Evolutionary conservation across 1,140 invertebrate species (phyloP), one percentile per base, ranked within the genome.

Genomic region (Venturia canescens): DNA sequence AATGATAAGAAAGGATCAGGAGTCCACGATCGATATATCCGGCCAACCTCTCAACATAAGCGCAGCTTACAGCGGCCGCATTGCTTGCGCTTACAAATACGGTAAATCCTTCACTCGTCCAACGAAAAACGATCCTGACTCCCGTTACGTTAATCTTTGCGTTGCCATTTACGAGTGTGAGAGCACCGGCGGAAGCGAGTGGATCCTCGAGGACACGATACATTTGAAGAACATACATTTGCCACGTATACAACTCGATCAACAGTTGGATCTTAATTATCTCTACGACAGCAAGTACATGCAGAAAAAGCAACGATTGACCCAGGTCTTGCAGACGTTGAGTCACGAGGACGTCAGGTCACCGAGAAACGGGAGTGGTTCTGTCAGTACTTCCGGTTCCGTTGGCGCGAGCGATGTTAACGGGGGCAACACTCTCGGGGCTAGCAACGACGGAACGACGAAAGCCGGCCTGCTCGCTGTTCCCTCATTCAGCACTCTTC

Each of bases 81-180:
- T 99, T 69, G 98, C 99, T 0, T 98, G 98, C 89, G 98, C 98
- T 0, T 99, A 99, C 89, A 98, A 98, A 88, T 96, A 96, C 86
- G 96, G 96, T 16, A 95, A 96, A 82, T 97, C 96, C 15, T 97
- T 97, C 87, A 97, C 96, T 0, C 92, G 96, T 1, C 96, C 96
- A 0, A 94, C 94, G 85, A 96, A 95, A 89, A 93, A 92, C 31
- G 95, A 97, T 88, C 95, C 95, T 0, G 96, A 97, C 85, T 96
- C 96, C 0, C 94, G 97, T 60, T 98, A 97, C 90, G 96, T 98
- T 53, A 99, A 98, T 90, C 93, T 99, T 0, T 97, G 96, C 88
- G 97, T 99, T 3, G 97, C 97, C n/a, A 98, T 99, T 82, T 99
- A 99, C 92, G 99, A 99, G 91, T 99, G 99, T 90, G 99, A 99